Percentiles rank a stretch among this genome's conserved stretches.
These are phyloP conservation scores for Magallana nippona DNA, from an alignment of 2,888 invertebrate species.

Conservation along the genomic window DNA sequence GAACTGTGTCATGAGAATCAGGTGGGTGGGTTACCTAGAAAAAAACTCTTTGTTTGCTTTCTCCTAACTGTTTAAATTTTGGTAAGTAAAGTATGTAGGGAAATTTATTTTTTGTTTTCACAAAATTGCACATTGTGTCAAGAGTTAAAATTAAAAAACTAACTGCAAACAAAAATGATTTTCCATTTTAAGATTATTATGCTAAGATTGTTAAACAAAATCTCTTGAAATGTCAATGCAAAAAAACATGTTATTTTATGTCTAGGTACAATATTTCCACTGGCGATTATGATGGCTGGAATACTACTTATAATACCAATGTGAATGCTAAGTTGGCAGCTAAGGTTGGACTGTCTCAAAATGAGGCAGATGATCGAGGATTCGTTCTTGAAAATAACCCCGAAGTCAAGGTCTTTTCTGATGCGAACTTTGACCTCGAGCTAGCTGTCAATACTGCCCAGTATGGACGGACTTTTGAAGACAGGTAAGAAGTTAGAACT, in stretches of 20 bases:
- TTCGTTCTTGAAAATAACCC: slow-evolving; percentile 77
- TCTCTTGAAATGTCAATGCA: too few species aligned
- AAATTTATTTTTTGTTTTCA: too few species aligned
- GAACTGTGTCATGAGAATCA: slow-evolving; percentile 77
- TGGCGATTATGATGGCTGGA: slow-evolving; percentile 77
- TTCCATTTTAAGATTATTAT: too few species aligned
- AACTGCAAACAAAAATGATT: too few species aligned
- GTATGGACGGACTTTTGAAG: slow-evolving; percentile 79
- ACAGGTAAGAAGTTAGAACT: slow-evolving; percentile 70
- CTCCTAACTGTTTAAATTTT: too few species aligned
- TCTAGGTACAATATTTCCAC: slow-evolving; percentile 79
- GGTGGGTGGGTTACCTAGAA: slow-evolving; percentile 60
- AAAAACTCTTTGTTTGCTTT: too few species aligned
- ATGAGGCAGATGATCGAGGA: slow-evolving; percentile 69
- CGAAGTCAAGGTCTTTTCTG: slow-evolving; percentile 75
- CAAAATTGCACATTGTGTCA: too few species aligned
- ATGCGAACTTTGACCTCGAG: slow-evolving; percentile 69
- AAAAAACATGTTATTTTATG: neutral
- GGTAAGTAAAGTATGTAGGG: too few species aligned
- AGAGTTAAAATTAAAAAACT: too few species aligned
- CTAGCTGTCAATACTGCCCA: slow-evolving; percentile 79
- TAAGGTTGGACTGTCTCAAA: slow-evolving; percentile 66
- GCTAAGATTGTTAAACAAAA: too few species aligned
- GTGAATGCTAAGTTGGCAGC: slow-evolving; percentile 59
- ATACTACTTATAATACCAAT: slow-evolving; percentile 61